These are phyloP conservation scores for Lingula anatina DNA, from an alignment of 2,888 invertebrate genomes.

Conservation along the genomic window DNA sequence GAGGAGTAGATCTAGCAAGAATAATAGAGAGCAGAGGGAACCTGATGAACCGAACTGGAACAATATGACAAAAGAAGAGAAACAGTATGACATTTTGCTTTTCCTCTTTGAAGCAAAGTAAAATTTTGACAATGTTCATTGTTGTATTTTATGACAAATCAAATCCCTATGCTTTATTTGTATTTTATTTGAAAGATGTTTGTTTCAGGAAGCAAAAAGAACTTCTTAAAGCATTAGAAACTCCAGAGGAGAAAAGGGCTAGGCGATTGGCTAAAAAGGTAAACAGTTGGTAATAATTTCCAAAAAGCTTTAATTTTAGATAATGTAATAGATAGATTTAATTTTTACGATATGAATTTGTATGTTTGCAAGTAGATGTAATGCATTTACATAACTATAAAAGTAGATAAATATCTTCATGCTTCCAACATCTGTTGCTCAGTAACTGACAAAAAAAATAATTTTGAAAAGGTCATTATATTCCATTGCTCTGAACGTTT, in stretches of 20 bases:
- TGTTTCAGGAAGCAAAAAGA: constrained; percentile 50
- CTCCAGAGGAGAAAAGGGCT: constrained; percentile 86
- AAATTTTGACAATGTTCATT: too few relatives aligned
- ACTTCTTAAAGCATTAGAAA: constrained; percentile 76
- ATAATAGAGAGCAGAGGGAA: too few relatives aligned
- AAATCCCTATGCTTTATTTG: too few relatives aligned
- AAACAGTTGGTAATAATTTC: constrained; percentile 9
- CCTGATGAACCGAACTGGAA: too few relatives aligned
- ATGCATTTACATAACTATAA: background rate
- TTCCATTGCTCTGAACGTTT: too few relatives aligned
- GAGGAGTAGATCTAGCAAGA: too few relatives aligned
- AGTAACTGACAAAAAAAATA: background rate
- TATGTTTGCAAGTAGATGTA: background rate
- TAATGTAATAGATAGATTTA: constrained; percentile 1
- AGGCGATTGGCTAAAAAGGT: constrained; percentile 80
- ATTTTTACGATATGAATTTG: background rate
- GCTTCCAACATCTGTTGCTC: background rate
- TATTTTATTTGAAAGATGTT: too few relatives aligned
- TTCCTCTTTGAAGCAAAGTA: too few relatives aligned
- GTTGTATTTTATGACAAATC: too few relatives aligned
- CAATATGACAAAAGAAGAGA: too few relatives aligned
- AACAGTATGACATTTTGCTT: too few relatives aligned
- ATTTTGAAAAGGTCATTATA: too few relatives aligned
- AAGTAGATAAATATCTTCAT: constrained; percentile 1
- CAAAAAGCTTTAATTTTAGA: background rate